Conservation (phyloP, 2,888 invertebrate species). For the Microctonus brassicae region DNA sequence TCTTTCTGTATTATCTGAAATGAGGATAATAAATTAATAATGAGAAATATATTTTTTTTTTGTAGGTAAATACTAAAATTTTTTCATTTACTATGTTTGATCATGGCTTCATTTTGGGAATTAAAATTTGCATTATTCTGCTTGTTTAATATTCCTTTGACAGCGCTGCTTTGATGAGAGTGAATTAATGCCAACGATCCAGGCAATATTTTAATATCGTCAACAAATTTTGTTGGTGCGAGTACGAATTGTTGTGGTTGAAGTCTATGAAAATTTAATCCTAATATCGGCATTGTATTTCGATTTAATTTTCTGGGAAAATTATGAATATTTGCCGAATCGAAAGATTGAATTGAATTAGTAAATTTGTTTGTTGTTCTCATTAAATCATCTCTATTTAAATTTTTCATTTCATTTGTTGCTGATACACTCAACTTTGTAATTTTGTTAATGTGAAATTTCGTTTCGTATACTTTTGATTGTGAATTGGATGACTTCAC, state of each 20-base stretch:
- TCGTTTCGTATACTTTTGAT: too few species aligned
- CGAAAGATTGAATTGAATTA: background rate
- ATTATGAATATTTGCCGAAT: background rate
- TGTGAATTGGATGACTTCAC: background rate
- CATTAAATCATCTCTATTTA: background rate
- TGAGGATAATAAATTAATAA: too few species aligned
- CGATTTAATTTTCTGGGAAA: background rate
- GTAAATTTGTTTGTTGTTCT: background rate
- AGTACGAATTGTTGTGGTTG: slow-evolving; percentile 46
- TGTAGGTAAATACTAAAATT: background rate
- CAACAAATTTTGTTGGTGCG: slow-evolving; percentile 49
- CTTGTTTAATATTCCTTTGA: background rate
- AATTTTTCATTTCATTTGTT: background rate
- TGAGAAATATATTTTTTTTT: too few species aligned
- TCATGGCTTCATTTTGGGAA: too few species aligned
- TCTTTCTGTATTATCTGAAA: too few species aligned
- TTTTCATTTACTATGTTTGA: too few species aligned
- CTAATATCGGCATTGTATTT: background rate
- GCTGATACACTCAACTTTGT: background rate
- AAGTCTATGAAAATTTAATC: slow-evolving; percentile 44
- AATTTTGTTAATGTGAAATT: too few species aligned
- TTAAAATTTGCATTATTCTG: too few species aligned
- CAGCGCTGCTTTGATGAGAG: background rate
- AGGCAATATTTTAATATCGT: slow-evolving; percentile 49
- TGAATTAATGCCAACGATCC: slow-evolving; percentile 35